Evolutionary conservation across 35 echinoderm and acorn worm genomes (phyloP).

Genomic region (Strongylocentrotus purpuratus): DNA sequence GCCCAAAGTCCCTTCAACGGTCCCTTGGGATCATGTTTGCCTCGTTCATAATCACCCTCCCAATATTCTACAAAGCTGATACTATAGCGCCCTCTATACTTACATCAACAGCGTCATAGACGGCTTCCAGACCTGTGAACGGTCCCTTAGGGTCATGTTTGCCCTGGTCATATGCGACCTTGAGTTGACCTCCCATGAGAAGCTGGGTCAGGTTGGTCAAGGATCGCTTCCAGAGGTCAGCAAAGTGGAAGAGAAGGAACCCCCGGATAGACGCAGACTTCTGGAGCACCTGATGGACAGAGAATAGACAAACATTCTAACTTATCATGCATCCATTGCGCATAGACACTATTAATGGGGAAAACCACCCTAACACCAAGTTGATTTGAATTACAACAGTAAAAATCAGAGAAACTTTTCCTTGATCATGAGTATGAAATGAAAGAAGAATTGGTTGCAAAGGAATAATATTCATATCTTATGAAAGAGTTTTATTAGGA

Average conservation of each 20-base stretch:
- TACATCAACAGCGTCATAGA: constrained; percentile 80
- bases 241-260: constrained; percentile 61
- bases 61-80: neutral
- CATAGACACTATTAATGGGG: no score
- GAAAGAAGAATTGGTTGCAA: no score
- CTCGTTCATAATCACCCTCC: constrained; percentile 43
- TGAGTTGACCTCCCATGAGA: constrained; percentile 58
- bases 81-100: constrained; percentile 17
- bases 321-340: no score
- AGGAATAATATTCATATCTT: no score
- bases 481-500: no score
- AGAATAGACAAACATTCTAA: neutral
- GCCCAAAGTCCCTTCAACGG: constrained; percentile 66
- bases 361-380: no score
- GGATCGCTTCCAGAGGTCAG: constrained; percentile 47
- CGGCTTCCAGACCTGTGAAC: constrained; percentile 64
- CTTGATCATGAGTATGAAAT: no score
- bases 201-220: constrained; percentile 63
- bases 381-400: no score
- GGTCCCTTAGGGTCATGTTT: constrained; percentile 67
- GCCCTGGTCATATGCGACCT: constrained; percentile 59
- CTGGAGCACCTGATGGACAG: constrained; percentile 45
- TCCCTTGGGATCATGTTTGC: constrained; percentile 68
- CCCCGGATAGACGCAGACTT: constrained; percentile 72
- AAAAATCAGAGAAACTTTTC: no score